A percentile compares a stretch with the other conserved stretches of the same genome.
Evolutionary conservation across 1,140 invertebrate genomes (phyloP).

Genomic region (Drosophila lacteicornis): DNA sequence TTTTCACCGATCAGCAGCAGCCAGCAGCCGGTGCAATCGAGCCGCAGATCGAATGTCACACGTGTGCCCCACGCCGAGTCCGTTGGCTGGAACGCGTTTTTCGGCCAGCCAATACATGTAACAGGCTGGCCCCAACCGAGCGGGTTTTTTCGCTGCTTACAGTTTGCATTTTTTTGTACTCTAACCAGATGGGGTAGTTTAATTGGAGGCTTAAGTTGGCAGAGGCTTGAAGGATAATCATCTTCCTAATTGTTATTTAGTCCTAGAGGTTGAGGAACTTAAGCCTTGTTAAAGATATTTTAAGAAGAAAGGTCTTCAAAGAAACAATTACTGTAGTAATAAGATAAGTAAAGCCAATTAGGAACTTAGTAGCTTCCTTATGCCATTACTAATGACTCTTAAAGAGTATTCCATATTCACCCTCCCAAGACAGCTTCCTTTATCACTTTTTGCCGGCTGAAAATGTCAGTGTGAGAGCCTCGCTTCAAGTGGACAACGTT

Average conservation of each 20-base stretch:
- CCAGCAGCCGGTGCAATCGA: conserved; percentile 44
- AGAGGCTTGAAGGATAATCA: neutral
- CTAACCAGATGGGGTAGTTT: neutral
- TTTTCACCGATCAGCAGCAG: conserved; percentile 36
- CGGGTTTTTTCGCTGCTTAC: conserved; percentile 31
- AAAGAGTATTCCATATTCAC: neutral
- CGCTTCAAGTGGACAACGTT: conserved; percentile 43
- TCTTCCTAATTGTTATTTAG: neutral
- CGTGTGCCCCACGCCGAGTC: conserved; percentile 47
- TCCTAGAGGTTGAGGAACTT: no score
- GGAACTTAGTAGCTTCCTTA: no score
- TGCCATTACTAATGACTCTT: no score
- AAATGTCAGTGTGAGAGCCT: conserved; percentile 64
- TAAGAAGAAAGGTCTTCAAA: no score
- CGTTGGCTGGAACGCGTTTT: conserved; percentile 51
- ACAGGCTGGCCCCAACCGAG: conserved; percentile 17
- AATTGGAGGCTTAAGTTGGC: neutral
- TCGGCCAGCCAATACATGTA: conserved; percentile 32
- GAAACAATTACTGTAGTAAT: no score
- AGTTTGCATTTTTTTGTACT: conserved; percentile 7
- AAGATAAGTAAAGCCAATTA: no score
- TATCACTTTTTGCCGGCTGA: conserved; percentile 46
- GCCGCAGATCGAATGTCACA: conserved; percentile 57
- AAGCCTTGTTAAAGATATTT: no score
- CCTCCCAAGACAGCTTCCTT: neutral